phyloP scores from a whole-genome alignment of 2,888 invertebrate species.

The Lasioglossum oenotherae region DNA sequence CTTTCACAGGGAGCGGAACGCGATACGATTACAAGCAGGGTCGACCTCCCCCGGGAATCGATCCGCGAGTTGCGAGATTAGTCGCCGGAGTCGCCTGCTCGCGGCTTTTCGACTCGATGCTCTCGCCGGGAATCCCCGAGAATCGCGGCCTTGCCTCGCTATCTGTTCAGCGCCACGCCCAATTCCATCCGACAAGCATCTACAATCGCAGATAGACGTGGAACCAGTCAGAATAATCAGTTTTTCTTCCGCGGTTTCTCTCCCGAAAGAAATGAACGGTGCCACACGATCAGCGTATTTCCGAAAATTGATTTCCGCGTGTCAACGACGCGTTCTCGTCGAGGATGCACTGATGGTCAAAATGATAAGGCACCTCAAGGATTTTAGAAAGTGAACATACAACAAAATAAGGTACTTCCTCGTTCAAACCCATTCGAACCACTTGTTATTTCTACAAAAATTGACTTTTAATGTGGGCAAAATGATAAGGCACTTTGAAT shows the following conservation, averaged over 20 bases:
- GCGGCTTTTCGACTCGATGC: neutral
- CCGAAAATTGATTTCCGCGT: neutral
- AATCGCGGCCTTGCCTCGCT: slow-evolving; percentile 1
- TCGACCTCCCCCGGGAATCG: slow-evolving; percentile 8
- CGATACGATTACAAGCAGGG: neutral
- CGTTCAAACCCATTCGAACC: no score
- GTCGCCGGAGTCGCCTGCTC: neutral
- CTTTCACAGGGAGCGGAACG: neutral
- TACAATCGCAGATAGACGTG: no score
- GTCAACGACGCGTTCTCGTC: neutral
- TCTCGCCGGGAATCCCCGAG: neutral
- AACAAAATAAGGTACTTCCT: no score
- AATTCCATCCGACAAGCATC: neutral
- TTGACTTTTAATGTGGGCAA: no score
- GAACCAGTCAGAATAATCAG: neutral
- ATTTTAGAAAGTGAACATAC: no score
- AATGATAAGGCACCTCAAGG: no score
- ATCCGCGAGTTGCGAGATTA: slow-evolving; percentile 7
- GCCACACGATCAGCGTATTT: no score
- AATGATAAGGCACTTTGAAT: slow-evolving; percentile 35
- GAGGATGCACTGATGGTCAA: neutral
- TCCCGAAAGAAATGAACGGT: neutral
- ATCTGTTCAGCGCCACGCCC: neutral
- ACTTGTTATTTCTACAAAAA: no score
- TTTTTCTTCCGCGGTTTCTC: neutral